A percentile compares a stretch with the other conserved stretches of the same genome.
Conservation (phyloP, 2,888 invertebrate genomes). For the Morpho deidamia region DNA sequence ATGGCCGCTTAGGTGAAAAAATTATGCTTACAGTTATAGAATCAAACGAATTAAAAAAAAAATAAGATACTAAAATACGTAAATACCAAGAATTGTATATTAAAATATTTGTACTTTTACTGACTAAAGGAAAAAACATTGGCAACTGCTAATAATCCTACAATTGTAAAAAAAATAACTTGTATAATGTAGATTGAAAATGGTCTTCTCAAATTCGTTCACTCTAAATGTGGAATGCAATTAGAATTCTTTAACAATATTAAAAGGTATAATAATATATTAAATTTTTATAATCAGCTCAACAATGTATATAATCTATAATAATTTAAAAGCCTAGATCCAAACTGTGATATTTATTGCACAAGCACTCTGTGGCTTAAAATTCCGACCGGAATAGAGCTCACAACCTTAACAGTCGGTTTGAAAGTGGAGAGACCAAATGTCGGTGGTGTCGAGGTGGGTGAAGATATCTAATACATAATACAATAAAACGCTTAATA, state of each 20-base stretch:
- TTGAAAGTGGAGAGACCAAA: conserved; percentile 56
- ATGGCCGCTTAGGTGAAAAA: conserved; percentile 69
- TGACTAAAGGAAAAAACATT: conserved; percentile 85
- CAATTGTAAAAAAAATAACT: conserved; percentile 75
- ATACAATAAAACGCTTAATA: conserved; percentile 43
- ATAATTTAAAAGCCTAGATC: conserved; percentile 80
- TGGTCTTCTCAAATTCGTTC: conserved; percentile 78
- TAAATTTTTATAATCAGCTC: conserved; percentile 81
- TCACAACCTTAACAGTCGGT: conserved; percentile 77
- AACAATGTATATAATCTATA: conserved; percentile 82
- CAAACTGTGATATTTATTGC: conserved; percentile 80
- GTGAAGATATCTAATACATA: conserved; percentile 34
- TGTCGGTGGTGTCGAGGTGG: conserved; percentile 47
- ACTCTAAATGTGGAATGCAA: conserved; percentile 79
- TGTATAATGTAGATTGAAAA: conserved; percentile 78
- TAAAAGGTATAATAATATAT: conserved; percentile 80
- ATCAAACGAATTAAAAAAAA: conserved; percentile 72
- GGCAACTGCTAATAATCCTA: conserved; percentile 78
- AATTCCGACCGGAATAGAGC: conserved; percentile 76
- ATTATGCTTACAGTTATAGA: conserved; percentile 77
- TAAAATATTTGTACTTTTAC: conserved; percentile 90
- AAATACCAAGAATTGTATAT: conserved; percentile 80
- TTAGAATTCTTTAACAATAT: conserved; percentile 80
- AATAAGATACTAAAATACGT: conserved; percentile 77
- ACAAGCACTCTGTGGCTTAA: conserved; percentile 79